Evolutionary conservation across 2,113 vertebrate genomes (phyloP).

Genomic region (Catharus bicknelli): DNA sequence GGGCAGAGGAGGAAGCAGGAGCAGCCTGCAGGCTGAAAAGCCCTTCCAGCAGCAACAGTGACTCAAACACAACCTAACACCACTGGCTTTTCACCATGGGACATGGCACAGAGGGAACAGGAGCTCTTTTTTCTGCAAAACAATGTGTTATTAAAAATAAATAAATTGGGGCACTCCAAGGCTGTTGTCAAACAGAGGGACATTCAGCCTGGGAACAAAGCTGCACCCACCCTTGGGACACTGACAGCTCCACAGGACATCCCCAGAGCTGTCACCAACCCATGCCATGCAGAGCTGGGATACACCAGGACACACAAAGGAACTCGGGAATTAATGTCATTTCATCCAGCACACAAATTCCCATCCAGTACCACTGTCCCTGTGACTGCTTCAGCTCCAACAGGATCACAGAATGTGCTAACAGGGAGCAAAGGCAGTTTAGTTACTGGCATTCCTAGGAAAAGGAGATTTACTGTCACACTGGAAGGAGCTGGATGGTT

Average conservation of each 20-base stretch:
- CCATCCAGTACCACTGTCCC: accelerated
- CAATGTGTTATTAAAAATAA: neutral
- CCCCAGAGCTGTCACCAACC: neutral
- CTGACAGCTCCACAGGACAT: accelerated
- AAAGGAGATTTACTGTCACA: neutral
- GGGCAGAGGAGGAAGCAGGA: neutral
- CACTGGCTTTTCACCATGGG: neutral
- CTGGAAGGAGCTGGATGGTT: accelerated
- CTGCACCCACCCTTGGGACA: neutral
- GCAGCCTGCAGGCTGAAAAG: neutral
- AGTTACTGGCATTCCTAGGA: neutral
- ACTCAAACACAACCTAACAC: accelerated
- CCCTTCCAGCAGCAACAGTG: neutral
- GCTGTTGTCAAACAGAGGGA: neutral
- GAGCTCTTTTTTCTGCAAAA: neutral
- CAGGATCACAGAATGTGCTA: accelerated
- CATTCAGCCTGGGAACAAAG: neutral
- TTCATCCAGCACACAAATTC: neutral
- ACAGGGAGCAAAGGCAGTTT: neutral
- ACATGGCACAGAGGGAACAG: neutral
- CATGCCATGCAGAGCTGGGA: accelerated
- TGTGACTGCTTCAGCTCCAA: neutral
- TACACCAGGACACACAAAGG: neutral
- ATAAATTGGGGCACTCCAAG: accelerated
- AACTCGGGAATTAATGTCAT: accelerated